Evolutionary conservation across 2,113 vertebrate genomes (phyloP).

Genomic region (Bombycilla garrulus): DNA sequence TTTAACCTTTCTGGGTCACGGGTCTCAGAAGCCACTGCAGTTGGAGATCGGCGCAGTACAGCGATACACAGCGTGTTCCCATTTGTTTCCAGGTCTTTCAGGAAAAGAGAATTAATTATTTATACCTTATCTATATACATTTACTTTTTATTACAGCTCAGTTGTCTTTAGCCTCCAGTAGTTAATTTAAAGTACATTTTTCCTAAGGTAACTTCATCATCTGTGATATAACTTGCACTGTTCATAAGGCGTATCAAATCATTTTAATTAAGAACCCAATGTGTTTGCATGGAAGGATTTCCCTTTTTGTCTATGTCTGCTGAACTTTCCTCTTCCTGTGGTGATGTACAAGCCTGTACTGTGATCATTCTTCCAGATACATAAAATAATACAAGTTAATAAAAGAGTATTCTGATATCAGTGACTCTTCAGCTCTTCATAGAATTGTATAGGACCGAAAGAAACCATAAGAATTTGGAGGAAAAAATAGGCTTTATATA

Average conservation of each 20-base stretch:
- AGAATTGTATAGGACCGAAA: not conserved
- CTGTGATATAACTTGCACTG: not conserved
- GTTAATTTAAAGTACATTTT: slow-evolving; percentile 36
- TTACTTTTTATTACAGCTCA: slow-evolving; percentile 33
- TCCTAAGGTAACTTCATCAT: slow-evolving; percentile 23
- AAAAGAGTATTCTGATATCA: not conserved
- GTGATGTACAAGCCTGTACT: not conserved
- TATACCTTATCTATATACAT: slow-evolving; percentile 24
- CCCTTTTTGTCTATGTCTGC: not conserved
- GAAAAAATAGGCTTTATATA: not conserved
- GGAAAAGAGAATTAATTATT: slow-evolving; percentile 43
- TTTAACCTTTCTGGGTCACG: slow-evolving; percentile 64
- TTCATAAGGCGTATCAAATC: not conserved
- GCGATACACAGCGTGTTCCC: not conserved
- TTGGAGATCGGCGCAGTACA: not conserved
- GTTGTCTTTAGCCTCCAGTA: slow-evolving; percentile 5
- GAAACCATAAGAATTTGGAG: not conserved
- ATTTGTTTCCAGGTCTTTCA: slow-evolving; percentile 46
- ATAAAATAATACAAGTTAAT: not conserved
- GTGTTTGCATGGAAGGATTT: not conserved
- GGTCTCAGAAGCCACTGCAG: slow-evolving; percentile 37
- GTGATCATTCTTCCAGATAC: not conserved
- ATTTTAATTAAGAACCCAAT: slow-evolving; percentile 19
- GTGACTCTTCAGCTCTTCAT: not conserved
- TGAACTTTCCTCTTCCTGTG: not conserved